Evolutionary conservation across 2,797 vertebrate genomes (phyloP).

Genomic region (Aselliscus stoliczkanus): DNA sequence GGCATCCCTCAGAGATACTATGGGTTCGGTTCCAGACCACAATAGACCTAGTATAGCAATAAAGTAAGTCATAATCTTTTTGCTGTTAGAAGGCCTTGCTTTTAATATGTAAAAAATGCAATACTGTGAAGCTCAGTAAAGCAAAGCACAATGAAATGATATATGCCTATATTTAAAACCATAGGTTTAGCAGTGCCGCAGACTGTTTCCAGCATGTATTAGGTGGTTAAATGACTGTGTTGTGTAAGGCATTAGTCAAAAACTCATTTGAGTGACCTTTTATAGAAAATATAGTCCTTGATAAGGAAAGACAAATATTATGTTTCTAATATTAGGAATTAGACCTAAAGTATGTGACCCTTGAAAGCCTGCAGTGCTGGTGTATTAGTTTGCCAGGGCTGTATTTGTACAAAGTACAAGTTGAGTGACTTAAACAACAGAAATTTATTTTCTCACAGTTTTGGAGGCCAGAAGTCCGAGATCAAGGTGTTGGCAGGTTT

Average conservation of each 20-base stretch:
- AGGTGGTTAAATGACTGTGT: background rate
- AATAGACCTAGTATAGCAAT: background rate
- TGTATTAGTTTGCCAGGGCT: background rate
- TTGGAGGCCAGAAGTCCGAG: background rate
- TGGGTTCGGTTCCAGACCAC: background rate
- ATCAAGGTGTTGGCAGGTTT: background rate
- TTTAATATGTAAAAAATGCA: background rate
- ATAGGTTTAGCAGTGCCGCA: background rate
- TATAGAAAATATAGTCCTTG: background rate
- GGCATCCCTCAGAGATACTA: background rate
- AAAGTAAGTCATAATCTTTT: background rate
- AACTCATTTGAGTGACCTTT: background rate
- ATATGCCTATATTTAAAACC: background rate
- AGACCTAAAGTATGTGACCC: background rate
- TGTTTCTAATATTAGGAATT: constrained; percentile 20
- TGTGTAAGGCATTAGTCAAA: background rate
- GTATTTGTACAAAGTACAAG: background rate
- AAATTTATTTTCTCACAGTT: background rate
- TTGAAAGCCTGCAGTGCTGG: background rate
- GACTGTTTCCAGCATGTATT: background rate
- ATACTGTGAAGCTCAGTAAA: background rate
- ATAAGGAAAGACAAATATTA: background rate
- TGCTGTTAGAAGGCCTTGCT: background rate
- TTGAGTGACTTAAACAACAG: background rate
- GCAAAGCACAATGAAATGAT: background rate